Evolutionary conservation across 2,888 invertebrate genomes (phyloP).

Genomic region (Dryocosmus kuriphilus): DNA sequence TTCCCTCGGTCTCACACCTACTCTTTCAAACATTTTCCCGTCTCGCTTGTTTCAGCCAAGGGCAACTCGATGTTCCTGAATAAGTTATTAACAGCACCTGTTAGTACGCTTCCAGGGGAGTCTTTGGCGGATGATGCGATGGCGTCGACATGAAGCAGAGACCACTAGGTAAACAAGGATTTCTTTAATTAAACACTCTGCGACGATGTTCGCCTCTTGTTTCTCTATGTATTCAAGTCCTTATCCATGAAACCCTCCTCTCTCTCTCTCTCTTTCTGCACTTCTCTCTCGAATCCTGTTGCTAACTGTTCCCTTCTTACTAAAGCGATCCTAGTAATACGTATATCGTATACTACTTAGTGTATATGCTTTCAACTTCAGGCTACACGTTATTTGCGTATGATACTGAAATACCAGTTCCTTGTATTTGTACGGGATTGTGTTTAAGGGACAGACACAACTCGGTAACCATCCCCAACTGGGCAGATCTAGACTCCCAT

Average conservation of each 20-base stretch:
- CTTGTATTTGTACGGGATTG: constrained; percentile 40
- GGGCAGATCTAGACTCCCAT: constrained; percentile 66
- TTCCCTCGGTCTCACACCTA: constrained; percentile 4
- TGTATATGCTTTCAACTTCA: not conserved
- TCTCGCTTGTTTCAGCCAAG: constrained; percentile 24
- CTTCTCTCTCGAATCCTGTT: too few species aligned
- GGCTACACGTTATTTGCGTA: constrained; percentile 44
- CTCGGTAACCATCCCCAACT: not conserved
- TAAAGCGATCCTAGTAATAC: not conserved
- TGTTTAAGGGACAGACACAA: not conserved
- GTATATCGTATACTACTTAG: not conserved
- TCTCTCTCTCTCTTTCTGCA: not conserved
- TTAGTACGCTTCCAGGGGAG: constrained; percentile 37
- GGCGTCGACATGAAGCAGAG: not conserved
- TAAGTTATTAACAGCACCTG: constrained; percentile 53
- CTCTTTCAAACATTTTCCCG: not conserved
- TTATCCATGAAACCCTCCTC: not conserved
- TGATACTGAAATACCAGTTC: not conserved
- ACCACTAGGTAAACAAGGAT: constrained; percentile 30
- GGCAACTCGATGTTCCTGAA: constrained; percentile 41
- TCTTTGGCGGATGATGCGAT: not conserved
- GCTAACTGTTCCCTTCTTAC: not conserved
- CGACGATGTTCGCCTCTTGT: constrained; percentile 4
- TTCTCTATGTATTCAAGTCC: constrained; percentile 26
- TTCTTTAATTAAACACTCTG: constrained; percentile 53